Conservation (phyloP, 2,797 vertebrate genomes). For the Rhabdophis nuchalis region DNA sequence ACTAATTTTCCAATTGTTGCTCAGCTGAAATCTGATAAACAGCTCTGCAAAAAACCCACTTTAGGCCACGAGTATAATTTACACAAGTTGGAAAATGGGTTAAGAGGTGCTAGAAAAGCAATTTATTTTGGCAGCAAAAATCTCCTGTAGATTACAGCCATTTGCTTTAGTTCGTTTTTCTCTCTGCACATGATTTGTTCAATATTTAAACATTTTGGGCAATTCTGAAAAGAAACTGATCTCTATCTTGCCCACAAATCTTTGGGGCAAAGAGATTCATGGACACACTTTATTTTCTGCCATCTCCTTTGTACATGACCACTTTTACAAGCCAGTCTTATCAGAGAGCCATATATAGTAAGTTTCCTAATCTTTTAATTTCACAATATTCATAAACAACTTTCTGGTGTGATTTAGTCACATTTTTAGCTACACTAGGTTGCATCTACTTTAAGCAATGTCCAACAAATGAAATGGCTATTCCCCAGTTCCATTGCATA, state of each 20-base stretch:
- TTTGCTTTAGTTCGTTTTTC: neutral
- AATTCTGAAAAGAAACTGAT: neutral
- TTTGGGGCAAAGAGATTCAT: neutral
- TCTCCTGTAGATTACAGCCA: neutral
- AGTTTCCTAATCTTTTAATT: neutral
- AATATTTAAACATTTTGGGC: neutral
- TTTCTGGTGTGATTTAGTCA: neutral
- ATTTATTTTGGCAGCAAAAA: neutral
- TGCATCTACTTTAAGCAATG: neutral
- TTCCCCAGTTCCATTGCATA: neutral
- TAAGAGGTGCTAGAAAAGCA: neutral
- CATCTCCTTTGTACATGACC: neutral
- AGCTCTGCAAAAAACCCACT: neutral
- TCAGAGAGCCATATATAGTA: neutral
- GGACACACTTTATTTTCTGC: neutral
- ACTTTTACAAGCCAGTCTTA: neutral
- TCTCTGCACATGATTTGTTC: neutral
- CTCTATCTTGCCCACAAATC: neutral
- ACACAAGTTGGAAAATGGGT: neutral
- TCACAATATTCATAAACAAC: neutral
- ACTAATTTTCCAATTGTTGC: neutral
- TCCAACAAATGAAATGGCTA: neutral
- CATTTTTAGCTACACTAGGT: neutral
- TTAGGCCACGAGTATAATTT: neutral
- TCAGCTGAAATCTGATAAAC: neutral